A percentile compares a stretch with the other conserved stretches of the same genome.
Conservation (phyloP, 2,888 invertebrate species). For the Pardosa pseudoannulata region DNA sequence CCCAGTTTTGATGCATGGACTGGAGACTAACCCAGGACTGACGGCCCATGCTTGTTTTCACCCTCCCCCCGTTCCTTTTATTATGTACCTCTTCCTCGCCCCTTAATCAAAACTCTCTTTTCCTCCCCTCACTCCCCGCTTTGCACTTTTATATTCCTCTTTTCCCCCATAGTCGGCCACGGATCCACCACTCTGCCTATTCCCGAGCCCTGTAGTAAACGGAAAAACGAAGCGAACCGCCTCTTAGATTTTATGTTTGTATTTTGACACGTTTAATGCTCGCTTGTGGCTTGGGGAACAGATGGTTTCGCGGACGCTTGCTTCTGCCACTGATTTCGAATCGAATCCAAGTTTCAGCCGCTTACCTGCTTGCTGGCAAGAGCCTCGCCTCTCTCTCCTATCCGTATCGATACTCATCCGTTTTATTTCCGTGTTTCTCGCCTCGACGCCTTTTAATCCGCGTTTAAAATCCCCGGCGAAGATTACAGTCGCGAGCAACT, state of each 20-base stretch:
- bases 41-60: conserved; percentile 45
- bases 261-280: conserved; percentile 26
- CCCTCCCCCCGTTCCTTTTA: conserved; percentile 35
- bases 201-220: conserved; percentile 16
- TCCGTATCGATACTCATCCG: not conserved
- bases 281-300: conserved; percentile 26
- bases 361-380: not conserved
- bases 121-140: conserved; percentile 4
- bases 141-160: conserved; percentile 14
- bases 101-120: conserved; percentile 42
- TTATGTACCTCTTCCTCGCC: conserved; percentile 32
- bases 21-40: conserved; percentile 32
- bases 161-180: conserved; percentile 18
- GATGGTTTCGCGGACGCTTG: conserved; percentile 12
- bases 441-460: not conserved
- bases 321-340: conserved; percentile 2
- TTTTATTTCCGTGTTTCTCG: not conserved
- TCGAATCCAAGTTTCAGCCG: not conserved
- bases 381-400: not conserved
- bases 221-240: conserved; percentile 18
- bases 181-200: conserved; percentile 23
- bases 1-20: conserved; percentile 53
- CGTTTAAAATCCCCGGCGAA: not conserved
- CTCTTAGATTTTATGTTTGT: conserved; percentile 7
- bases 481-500: too few relatives aligned